These are phyloP conservation scores for Micoletzkya japonica DNA, from an alignment of 2,888 invertebrate genomes.

Conservation along the genomic window DNA sequence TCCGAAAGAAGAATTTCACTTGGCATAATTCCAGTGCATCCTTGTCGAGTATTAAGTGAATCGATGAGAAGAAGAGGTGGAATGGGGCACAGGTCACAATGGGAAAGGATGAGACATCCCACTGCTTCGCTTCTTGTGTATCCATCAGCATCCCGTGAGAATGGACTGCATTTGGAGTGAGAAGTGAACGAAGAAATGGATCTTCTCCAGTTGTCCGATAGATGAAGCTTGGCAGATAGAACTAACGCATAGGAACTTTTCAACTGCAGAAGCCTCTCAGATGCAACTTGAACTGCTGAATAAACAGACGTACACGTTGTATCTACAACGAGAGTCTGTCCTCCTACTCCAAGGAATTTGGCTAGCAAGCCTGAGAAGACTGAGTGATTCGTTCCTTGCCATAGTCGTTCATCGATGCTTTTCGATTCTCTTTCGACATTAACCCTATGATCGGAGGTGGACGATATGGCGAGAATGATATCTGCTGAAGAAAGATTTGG, in stretches of 20 bases:
- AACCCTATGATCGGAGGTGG: constrained; percentile 27
- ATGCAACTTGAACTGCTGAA: constrained; percentile 37
- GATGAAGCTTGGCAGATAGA: constrained; percentile 24
- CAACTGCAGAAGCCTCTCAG: background rate
- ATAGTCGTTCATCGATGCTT: constrained; percentile 35
- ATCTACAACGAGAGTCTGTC: constrained; percentile 41
- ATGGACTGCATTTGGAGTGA: background rate
- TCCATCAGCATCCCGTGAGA: constrained; percentile 6
- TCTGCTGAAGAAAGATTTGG: constrained; percentile 35
- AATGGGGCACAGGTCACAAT: background rate
- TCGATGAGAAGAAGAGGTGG: constrained; percentile 22
- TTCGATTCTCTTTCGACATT: constrained; percentile 35
- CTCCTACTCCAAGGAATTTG: constrained; percentile 38
- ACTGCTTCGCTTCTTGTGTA: constrained; percentile 41
- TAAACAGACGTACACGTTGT: constrained; percentile 47
- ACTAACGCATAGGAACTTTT: background rate
- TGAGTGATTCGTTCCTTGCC: constrained; percentile 18
- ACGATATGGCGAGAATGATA: constrained; percentile 35
- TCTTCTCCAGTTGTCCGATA: background rate
- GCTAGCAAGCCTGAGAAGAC: constrained; percentile 12
- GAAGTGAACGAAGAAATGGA: background rate
- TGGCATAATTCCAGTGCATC: constrained; percentile 8
- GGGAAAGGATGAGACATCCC: constrained; percentile 34
- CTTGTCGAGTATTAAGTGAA: constrained; percentile 19
- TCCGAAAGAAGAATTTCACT: background rate